phyloP scores from a whole-genome alignment of 2,797 vertebrate genomes.

The Sylvilagus floridanus region DNA sequence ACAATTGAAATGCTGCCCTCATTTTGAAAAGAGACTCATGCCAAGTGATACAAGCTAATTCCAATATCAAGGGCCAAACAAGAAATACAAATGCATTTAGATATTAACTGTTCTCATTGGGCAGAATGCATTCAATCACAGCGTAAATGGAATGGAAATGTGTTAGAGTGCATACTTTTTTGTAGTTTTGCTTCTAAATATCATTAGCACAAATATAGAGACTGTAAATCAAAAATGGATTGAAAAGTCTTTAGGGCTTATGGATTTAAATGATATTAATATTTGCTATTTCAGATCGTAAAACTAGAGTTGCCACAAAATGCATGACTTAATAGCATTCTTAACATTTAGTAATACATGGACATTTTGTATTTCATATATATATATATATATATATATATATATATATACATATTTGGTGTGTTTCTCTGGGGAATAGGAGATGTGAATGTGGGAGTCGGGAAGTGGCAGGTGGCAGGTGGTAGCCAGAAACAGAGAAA shows the following conservation, averaged over 20 bases:
- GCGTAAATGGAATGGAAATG: neutral
- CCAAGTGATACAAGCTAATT: conserved; percentile 48
- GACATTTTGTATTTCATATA: neutral
- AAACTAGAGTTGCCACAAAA: neutral
- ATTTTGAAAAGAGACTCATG: conserved; percentile 63
- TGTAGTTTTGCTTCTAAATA: neutral
- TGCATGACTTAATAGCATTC: neutral
- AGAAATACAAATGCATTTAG: conserved; percentile 24
- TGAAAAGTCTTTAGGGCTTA: neutral
- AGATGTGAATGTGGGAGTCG: neutral
- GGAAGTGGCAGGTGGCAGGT: neutral
- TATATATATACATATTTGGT: conserved; percentile 39
- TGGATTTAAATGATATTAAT: neutral
- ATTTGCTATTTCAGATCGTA: neutral
- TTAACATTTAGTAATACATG: neutral
- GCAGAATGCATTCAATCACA: neutral
- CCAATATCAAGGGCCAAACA: conserved; percentile 57
- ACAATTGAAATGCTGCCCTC: conserved; percentile 53
- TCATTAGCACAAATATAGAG: neutral
- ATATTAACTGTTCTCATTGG: neutral
- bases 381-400: conserved; percentile 25
- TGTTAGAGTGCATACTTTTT: neutral
- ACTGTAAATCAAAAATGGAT: neutral
- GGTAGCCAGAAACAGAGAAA: neutral
- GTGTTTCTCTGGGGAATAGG: neutral